A percentile compares a stretch with the other conserved stretches of the same genome.
Evolutionary conservation across 2,113 vertebrate species (phyloP).

Genomic region (Ceyx margarethae): DNA sequence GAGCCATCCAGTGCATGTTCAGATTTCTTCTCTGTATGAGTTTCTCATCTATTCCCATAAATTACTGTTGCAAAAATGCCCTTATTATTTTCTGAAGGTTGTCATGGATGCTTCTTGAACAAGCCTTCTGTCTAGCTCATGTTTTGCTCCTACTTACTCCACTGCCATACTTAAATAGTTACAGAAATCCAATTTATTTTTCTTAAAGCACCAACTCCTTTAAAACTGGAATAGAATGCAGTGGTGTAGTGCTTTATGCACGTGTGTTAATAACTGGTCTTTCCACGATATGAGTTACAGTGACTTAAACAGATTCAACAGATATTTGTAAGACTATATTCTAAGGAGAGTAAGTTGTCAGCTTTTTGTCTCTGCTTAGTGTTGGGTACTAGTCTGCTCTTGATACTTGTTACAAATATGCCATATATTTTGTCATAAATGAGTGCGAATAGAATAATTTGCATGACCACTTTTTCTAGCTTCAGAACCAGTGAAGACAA

Average conservation of each 20-base stretch:
- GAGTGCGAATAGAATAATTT: background rate
- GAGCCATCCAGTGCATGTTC: background rate
- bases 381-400: background rate
- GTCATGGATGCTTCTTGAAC: background rate
- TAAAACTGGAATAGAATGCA: background rate
- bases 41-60: background rate
- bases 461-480: background rate
- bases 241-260: background rate
- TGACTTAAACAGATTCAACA: background rate
- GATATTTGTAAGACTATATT: background rate
- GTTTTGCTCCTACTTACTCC: background rate
- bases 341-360: background rate
- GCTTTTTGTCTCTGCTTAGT: background rate
- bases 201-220: background rate
- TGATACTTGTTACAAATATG: background rate
- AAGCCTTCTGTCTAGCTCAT: background rate
- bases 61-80: rapidly evolving
- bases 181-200: background rate
- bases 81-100: background rate
- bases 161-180: background rate
- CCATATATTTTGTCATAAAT: conserved; percentile 26
- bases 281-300: background rate
- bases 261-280: background rate
- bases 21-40: background rate
- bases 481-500: conserved; percentile 1